Percentiles rank a stretch among this genome's conserved stretches.
Evolutionary conservation across 2,797 vertebrate genomes (phyloP).

Genomic region (Clarias pachynema): DNA sequence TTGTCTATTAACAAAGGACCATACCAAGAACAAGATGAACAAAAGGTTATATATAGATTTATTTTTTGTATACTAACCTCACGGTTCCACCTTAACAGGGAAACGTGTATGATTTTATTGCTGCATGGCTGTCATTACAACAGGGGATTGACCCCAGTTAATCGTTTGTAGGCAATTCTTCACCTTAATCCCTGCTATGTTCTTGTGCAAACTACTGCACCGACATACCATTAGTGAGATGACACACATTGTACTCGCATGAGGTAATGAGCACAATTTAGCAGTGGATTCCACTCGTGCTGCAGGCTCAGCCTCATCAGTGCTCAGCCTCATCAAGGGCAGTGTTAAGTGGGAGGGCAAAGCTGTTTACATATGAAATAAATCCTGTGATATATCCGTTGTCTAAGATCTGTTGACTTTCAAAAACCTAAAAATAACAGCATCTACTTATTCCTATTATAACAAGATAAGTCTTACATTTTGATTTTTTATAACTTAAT

Average conservation of each 20-base stretch:
- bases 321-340: conserved; percentile 54
- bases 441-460: not conserved
- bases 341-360: conserved; percentile 59
- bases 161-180: conserved; percentile 78
- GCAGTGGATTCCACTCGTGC: conserved; percentile 67
- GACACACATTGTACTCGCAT: conserved; percentile 80
- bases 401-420: not conserved
- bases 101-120: conserved; percentile 65
- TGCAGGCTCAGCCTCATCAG: conserved; percentile 51
- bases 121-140: conserved; percentile 72
- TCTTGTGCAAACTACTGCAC: conserved; percentile 67
- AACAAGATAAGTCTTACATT: not conserved
- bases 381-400: conserved; percentile 12
- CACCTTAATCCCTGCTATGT: conserved; percentile 73
- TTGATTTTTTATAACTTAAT: not conserved
- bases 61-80: conserved; percentile 62
- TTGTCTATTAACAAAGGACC: conserved; percentile 36
- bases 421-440: not conserved
- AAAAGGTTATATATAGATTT: conserved; percentile 42
- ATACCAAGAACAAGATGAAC: conserved; percentile 33
- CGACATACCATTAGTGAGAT: conserved; percentile 75
- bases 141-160: conserved; percentile 74
- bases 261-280: conserved; percentile 78
- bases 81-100: conserved; percentile 59
- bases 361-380: conserved; percentile 60